Evolutionary conservation across 2,888 invertebrate species (phyloP).

Genomic region (Agelastica alni): DNA sequence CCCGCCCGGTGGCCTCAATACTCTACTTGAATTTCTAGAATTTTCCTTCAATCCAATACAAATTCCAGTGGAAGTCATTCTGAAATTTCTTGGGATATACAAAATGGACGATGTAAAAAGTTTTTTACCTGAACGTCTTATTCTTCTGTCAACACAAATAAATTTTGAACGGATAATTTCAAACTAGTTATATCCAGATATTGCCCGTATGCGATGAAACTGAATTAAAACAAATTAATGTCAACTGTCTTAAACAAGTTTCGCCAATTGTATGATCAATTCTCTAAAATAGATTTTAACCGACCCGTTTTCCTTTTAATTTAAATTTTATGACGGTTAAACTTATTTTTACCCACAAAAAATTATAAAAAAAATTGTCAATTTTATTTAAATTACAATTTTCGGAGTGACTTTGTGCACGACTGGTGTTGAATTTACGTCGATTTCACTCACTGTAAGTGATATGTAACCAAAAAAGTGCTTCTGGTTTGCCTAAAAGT

Average conservation of each 20-base stretch:
- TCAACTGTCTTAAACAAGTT: conserved; percentile 7
- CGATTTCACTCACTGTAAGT: too few relatives aligned
- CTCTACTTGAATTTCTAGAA: conserved; percentile 53
- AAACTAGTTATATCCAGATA: conserved; percentile 4
- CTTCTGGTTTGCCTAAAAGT: too few relatives aligned
- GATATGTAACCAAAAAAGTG: too few relatives aligned
- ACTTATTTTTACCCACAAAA: neutral
- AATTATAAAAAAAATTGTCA: neutral
- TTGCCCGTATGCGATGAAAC: neutral
- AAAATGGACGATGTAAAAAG: too few relatives aligned
- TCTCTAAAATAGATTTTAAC: neutral
- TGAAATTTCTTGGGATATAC: too few relatives aligned
- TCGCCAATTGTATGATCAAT: neutral
- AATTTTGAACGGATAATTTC: neutral
- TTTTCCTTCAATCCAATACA: conserved; percentile 43
- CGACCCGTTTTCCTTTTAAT: neutral
- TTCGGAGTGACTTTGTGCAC: too few relatives aligned
- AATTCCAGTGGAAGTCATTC: conserved; percentile 52
- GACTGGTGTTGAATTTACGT: too few relatives aligned
- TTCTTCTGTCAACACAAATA: neutral
- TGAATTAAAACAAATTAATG: neutral
- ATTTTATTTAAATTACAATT: too few relatives aligned
- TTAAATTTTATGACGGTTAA: neutral
- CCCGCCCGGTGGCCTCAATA: conserved; percentile 59
- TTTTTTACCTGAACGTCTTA: too few relatives aligned